A percentile compares a stretch with the other conserved stretches of the same genome.
Evolutionary conservation across 2,797 vertebrate species (phyloP).

Genomic region (Eutrigla gurnardus): DNA sequence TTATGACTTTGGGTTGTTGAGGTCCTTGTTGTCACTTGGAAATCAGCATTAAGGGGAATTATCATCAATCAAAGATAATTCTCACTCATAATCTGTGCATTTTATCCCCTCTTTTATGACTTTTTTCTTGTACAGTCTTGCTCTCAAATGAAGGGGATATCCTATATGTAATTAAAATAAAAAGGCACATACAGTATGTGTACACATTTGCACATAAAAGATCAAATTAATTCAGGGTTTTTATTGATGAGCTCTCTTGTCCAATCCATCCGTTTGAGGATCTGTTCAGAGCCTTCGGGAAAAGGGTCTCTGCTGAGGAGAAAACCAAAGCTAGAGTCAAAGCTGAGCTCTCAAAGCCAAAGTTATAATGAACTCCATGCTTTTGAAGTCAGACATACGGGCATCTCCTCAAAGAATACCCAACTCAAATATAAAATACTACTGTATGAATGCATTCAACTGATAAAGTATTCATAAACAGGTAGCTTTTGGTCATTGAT

Average conservation of each 20-base stretch:
- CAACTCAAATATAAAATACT: slow-evolving; percentile 27
- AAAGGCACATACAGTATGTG: slow-evolving; percentile 19
- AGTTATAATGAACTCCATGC: slow-evolving; percentile 55
- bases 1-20: slow-evolving; percentile 25
- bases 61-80: slow-evolving; percentile 42
- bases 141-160: slow-evolving; percentile 17
- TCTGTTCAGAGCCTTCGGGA: slow-evolving; percentile 26
- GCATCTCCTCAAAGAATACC: slow-evolving; percentile 25
- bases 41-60: slow-evolving; percentile 44
- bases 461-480: slow-evolving; percentile 6
- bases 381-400: slow-evolving; percentile 47
- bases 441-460: slow-evolving; percentile 11
- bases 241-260: slow-evolving; percentile 52
- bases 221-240: slow-evolving; percentile 27
- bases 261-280: slow-evolving; percentile 49
- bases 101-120: background rate
- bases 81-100: slow-evolving; percentile 29
- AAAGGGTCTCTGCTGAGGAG: slow-evolving; percentile 25
- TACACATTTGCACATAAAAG: slow-evolving; percentile 43
- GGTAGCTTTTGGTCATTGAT: slow-evolving; percentile 12
- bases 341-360: slow-evolving; percentile 55
- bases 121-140: background rate
- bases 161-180: slow-evolving; percentile 23
- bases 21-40: slow-evolving; percentile 20
- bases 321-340: slow-evolving; percentile 46